Evolutionary conservation across 2,113 vertebrate genomes (phyloP), one percentile per base, ranked within the genome.

Genomic region (Pipra filicauda): DNA sequence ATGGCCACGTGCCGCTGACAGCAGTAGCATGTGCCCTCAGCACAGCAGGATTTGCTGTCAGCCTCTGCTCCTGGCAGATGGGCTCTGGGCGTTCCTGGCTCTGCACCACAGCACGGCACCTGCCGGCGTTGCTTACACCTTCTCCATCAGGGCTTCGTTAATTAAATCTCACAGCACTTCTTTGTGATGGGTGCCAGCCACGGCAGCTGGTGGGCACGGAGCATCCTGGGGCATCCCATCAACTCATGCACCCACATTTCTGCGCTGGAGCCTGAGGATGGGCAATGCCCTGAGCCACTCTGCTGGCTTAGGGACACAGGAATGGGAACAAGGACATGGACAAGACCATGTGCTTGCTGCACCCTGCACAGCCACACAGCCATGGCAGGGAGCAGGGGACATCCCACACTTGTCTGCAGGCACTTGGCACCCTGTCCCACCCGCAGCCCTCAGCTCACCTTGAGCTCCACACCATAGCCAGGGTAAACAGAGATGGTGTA

Each of bases 391-490:
- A 73, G n/a, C 2, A 62, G 55, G n/a, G 37, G 26, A 82, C 4
- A 1, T 6, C 3, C n/a, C 78, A 15, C 2, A 2, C 16, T 39
- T 27, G 11, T 41, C 71, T 24, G 30, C 0, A 0, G 52, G 22
- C 30, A 15, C 17, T 52, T 9, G 23, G 6, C 31, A 48, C n/a
- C 41, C 61, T 9, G 9, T 11, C 43, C 59, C 81, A 49, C 70
- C 73, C 8, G 0, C 62, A 57, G 48, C 27, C 44, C 66, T 58
- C 59, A 5, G 31, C 96, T 96, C 93, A 99, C 99, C 99, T 99
- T 99, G 94, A 99, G 98, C 97, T 99, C 99, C 69, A 99, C 99
- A 2, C 99, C 99, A 2, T 99, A 99, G 92, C 99, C 99, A 43
- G 98, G 98, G 77, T 99, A 99, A 58, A 99, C 98, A 0, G 98